A percentile compares a stretch with the other conserved stretches of the same genome.
Evolutionary conservation across 1,140 invertebrate species (phyloP).

Genomic region (Hyles vespertilio): DNA sequence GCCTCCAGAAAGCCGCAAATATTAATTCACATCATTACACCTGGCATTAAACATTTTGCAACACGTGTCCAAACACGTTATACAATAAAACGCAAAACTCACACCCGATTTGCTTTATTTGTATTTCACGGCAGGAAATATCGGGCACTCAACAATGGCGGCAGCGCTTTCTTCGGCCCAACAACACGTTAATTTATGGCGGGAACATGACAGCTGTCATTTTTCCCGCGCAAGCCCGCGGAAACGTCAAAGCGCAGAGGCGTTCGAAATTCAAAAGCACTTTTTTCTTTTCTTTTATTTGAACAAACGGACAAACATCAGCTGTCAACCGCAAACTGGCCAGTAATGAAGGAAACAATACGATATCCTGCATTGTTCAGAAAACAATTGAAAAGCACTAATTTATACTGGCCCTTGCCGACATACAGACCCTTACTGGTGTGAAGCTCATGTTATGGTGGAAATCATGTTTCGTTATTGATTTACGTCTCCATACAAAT

Average conservation of each 20-base stretch:
- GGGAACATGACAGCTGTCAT: slow-evolving; percentile 9
- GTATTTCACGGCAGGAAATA: slow-evolving; percentile 6
- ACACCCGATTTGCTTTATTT: slow-evolving; percentile 1
- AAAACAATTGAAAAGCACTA: too few relatives aligned
- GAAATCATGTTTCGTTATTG: too few relatives aligned
- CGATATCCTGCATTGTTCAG: too few relatives aligned
- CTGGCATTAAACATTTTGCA: slow-evolving; percentile 4
- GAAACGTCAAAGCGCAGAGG: neutral
- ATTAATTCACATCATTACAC: slow-evolving; percentile 6
- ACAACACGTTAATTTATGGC: slow-evolving; percentile 9
- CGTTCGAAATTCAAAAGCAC: slow-evolving; percentile 1
- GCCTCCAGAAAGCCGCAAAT: slow-evolving; percentile 3
- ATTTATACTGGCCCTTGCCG: too few relatives aligned
- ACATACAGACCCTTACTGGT: too few relatives aligned
- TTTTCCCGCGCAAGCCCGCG: slow-evolving; percentile 1
- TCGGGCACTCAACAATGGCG: slow-evolving; percentile 7
- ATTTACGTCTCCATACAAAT: too few relatives aligned
- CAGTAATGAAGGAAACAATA: slow-evolving; percentile 1
- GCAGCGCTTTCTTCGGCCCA: neutral
- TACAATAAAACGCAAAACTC: slow-evolving; percentile 3
- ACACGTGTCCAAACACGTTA: slow-evolving; percentile 8
- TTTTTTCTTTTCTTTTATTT: slow-evolving; percentile 4
- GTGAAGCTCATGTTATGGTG: too few relatives aligned
- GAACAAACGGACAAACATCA: slow-evolving; percentile 6
- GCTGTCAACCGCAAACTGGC: slow-evolving; percentile 11